phyloP scores from a whole-genome alignment of 2,797 vertebrate species.

The Aldrovandia affinis region DNA sequence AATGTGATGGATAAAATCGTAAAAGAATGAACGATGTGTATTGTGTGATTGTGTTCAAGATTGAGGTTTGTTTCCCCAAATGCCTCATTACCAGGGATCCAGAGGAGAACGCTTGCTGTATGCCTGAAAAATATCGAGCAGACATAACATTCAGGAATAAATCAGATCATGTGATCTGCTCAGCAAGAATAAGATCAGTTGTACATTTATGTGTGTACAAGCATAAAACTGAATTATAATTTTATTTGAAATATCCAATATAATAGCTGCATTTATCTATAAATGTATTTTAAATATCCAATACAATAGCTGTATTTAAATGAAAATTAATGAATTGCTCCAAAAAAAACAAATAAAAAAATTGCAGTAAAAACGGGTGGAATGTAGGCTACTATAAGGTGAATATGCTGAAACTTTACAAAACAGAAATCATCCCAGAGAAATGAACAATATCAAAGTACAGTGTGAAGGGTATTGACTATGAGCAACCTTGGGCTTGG shows the following conservation, averaged over 20 bases:
- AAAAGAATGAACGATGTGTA: conserved; percentile 39
- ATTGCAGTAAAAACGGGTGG: neutral
- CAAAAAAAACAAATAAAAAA: neutral
- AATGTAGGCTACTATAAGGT: no score
- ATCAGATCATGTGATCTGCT: neutral
- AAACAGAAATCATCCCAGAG: neutral
- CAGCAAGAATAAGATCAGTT: neutral
- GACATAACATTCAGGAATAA: neutral
- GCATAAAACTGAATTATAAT: no score
- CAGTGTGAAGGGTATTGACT: neutral
- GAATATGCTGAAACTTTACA: no score
- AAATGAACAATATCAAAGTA: neutral
- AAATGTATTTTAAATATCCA: no score
- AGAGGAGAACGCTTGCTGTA: neutral
- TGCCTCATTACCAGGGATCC: neutral
- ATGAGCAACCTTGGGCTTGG: neutral
- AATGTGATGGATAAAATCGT: conserved; percentile 52
- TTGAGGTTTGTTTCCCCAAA: neutral
- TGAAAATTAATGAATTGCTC: neutral
- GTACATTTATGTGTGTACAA: neutral
- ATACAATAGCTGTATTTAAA: no score
- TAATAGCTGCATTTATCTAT: no score
- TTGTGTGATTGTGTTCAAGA: neutral
- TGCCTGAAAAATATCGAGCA: neutral
- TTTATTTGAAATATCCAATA: no score